Evolutionary conservation across 1,140 invertebrate genomes (phyloP).

Genomic region (Atta texana): DNA sequence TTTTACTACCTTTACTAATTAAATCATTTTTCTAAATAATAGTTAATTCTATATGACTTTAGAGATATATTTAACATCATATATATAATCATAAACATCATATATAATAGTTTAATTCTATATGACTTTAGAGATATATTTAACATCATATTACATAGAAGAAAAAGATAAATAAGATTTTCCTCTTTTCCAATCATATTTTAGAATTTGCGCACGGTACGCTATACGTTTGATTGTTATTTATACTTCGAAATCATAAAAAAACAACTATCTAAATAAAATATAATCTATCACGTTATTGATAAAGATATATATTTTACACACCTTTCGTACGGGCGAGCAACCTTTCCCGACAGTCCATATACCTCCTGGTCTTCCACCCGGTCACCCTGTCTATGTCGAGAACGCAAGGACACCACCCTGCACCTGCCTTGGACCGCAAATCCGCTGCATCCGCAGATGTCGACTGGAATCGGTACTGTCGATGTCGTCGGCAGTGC

Average conservation of each 20-base stretch:
- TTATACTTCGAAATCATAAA: not conserved
- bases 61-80: not conserved
- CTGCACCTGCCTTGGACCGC: not conserved
- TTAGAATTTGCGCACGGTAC: not conserved
- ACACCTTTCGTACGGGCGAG: slow-evolving; percentile 59
- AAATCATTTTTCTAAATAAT: not conserved
- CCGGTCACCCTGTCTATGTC: not conserved
- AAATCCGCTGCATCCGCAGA: not conserved
- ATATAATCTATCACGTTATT: not conserved
- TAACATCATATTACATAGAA: not conserved
- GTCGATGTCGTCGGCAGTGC: not conserved
- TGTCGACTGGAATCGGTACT: not conserved
- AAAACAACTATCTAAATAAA: not conserved
- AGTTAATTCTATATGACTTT: not conserved
- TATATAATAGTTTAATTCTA: not conserved
- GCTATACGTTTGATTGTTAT: not conserved
- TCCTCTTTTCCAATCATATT: not conserved
- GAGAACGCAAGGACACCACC: not conserved
- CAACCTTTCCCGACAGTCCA: slow-evolving; percentile 43
- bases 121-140: not conserved
- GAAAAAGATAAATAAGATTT: not conserved
- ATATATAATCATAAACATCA: too few species aligned
- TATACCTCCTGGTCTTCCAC: slow-evolving; percentile 51
- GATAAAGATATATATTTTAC: not conserved
- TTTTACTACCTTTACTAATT: not conserved